Evolutionary conservation across 1,140 invertebrate genomes (phyloP), one percentile per base, ranked within the genome.

Genomic region (Ooceraea biroi): DNA sequence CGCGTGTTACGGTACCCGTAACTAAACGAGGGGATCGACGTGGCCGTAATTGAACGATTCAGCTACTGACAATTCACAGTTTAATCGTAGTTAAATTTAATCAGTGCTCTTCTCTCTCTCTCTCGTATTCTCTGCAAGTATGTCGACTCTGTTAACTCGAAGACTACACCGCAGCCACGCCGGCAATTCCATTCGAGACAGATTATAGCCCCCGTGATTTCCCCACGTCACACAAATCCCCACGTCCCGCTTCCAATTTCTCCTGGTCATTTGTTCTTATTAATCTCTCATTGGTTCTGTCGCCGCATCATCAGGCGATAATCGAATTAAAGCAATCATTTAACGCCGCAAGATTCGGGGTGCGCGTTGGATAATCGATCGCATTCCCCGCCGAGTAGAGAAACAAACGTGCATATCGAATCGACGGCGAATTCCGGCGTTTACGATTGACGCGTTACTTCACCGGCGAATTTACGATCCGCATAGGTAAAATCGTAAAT

Each of bases 271-370:
- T 82, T 50, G 61, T 82, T 36, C 41, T 82, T 55, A 74, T 82
- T 82, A 73, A 82, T 73, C 68, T 48, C 55, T 17, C 68, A 72
- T 73, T 58, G 63, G 17, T 57, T 57, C 7, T 27, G 50, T 57
- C 66, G 41, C 36, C 36, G 63, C 50, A 46, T 69, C 74, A 27
- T 78, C 76, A 22, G n/a, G 22, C 22, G 50, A 22, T 80, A 80
- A 80, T 55, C 50, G 50, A 80, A 80, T 69, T 57, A 69, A 80
- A 57, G 22, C 76, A 69, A 69, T 80, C 69, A 80, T 80, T 80
- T 44, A 44, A 58, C 50, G 57, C 48, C 61, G 17, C 48, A 48
- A 36, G 36, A 57, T 78, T 78, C 36, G 41, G 36, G 11, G 27
- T 27, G 36, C 25, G 17, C n/a, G 11, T 30, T 22, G 58, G 19